Percentiles rank a stretch among this genome's conserved stretches.
Evolutionary conservation across 2,113 vertebrate species (phyloP).

Genomic region (Rhinolophus sinicus): DNA sequence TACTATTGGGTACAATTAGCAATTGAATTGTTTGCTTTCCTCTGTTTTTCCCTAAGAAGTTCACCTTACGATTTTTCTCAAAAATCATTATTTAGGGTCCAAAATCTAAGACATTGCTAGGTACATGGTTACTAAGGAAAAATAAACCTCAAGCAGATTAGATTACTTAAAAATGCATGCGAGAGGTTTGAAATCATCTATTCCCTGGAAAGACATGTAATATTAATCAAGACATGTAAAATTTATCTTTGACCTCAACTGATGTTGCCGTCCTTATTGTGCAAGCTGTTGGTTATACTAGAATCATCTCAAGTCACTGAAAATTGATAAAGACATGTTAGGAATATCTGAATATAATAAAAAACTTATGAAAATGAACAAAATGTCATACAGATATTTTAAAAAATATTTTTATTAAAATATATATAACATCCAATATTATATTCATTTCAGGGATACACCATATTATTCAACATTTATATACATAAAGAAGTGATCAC

Average conservation of each 20-base stretch:
- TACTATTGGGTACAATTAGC: background rate
- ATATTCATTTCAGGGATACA: too few relatives aligned
- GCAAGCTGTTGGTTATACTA: background rate
- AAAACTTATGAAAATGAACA: constrained; percentile 27
- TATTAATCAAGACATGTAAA: background rate
- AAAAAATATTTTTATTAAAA: too few relatives aligned
- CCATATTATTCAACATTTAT: too few relatives aligned
- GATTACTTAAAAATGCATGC: background rate
- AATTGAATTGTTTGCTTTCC: constrained; percentile 20
- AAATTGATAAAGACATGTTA: constrained; percentile 3
- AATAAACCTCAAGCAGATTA: background rate
- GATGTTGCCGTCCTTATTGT: background rate
- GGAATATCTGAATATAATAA: background rate
- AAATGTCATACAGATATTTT: background rate
- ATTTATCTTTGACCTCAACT: background rate
- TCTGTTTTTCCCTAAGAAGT: background rate
- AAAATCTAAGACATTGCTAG: constrained; percentile 4
- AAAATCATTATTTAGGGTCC: background rate
- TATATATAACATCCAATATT: too few relatives aligned
- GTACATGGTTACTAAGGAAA: background rate
- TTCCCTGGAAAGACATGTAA: background rate
- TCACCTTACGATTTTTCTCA: constrained; percentile 12
- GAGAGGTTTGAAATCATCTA: background rate
- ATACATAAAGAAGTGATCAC: too few relatives aligned
- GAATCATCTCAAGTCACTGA: background rate